Conservation (phyloP, 2,888 invertebrate genomes). For the Chrysina gloriosa region DNA sequence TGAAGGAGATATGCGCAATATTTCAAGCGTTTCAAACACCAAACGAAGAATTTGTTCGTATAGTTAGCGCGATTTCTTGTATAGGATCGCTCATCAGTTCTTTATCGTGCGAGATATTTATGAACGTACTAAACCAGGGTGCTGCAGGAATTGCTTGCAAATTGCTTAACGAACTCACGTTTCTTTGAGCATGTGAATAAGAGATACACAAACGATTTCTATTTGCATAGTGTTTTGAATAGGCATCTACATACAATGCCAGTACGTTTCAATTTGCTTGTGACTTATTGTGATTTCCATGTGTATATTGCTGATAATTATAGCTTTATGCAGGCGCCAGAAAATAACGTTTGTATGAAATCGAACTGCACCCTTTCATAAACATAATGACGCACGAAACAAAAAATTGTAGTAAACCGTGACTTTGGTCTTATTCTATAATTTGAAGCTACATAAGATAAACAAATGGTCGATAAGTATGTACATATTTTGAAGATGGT, state of each 20-base stretch:
- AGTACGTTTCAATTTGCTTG: too few species aligned
- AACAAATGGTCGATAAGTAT: too few species aligned
- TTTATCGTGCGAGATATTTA: too few species aligned
- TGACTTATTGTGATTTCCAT: neutral
- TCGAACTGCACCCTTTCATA: too few species aligned
- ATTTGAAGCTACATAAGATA: too few species aligned
- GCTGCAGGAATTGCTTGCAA: neutral
- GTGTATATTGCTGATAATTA: neutral
- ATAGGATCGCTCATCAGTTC: neutral
- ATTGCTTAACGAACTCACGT: neutral
- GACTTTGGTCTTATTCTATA: too few species aligned
- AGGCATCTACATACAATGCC: neutral
- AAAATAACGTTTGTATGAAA: neutral
- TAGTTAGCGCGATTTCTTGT: neutral
- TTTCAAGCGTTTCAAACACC: too few species aligned
- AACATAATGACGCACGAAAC: too few species aligned
- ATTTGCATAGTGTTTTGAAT: neutral
- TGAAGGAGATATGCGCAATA: neutral
- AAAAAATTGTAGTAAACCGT: too few species aligned
- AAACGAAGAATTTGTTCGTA: neutral
- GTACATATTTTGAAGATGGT: too few species aligned
- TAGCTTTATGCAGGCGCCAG: neutral
- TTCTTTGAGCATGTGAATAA: neutral
- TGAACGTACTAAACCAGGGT: neutral
- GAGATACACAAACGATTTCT: neutral